Base-by-base conservation (phyloP, 2,888 invertebrate species). In the Ornithoptera alexandrae region DNA sequence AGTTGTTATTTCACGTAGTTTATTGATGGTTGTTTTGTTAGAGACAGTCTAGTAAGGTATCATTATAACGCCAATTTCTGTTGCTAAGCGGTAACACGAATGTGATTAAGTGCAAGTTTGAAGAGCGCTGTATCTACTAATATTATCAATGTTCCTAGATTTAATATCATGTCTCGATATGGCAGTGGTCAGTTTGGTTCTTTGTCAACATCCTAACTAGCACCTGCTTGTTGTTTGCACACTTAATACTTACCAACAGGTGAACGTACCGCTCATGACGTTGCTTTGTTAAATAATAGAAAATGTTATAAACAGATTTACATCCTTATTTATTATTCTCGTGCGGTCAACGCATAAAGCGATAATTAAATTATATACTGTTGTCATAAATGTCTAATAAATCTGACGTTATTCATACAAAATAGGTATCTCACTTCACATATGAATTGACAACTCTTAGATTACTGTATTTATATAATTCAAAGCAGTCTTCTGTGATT, bases 311-410 rank as follows among this genome's bases (percentile, higher is more conserved):
- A 56, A 67, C 30, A 20, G 4, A 58, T 63, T 58, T 58, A 18
- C 15, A 58, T 46, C 58, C 30, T 63, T 59, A 57, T 59, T 62
- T 30, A 42, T 20, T 62, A 15, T 42, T 62, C 64, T 56, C 36
- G 56, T 36, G 46, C 22, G 17, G 64, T 30, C 36, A 46, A 5
- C 17, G 18, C 24, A 17, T 30, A 24, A 36, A 10, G 53, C 8
- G 57, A 57, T 64, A 64, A 57, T 64, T 56, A 39, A 64, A 39
- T 57, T 64, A 56, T 30, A 30, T 6, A 30, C 30, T 30, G 7
- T 24, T 63, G 63, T 30, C 63, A 63, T 63, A 24, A 59, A 59
- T 12, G 59, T 22, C 22, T 17, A 8, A 24, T 60, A 30, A 56
- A 53, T 53, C 57, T 64, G 56, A 18, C 64, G 56, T 36, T 57